Base-by-base conservation (phyloP, 1,140 invertebrate genomes). In the Papilio dardanus region DNA sequence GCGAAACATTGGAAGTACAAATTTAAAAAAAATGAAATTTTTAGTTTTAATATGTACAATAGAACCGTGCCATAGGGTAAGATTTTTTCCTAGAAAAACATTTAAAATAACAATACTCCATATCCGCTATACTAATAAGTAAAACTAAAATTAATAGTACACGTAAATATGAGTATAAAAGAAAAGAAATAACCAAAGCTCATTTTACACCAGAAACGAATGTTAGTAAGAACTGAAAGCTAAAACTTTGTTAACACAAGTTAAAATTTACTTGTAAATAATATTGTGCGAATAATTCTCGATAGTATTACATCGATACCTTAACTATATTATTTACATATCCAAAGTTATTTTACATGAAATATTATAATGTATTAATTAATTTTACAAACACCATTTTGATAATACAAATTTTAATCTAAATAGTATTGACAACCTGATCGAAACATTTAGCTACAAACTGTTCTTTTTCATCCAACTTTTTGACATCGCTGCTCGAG, bases 381-480 rank as follows among this genome's bases (percentile, higher is more conserved):
- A 42, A 42, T 16, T 21, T 69, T 69, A 74, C 28, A 69, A 71
- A 73, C 46, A 74, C 71, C 66, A 73, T 10, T 76, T 46, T 66
- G n/a, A 40, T 35, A 40, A 58, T 58, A 62, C 71, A 71, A 54
- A 86, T 90, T 93, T 58, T 92, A 81, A 28, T 71, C 46, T 73
- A 73, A 73, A 73, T 73, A 50, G 93, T 94, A 77, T 94, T 94
- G 33, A 94, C 92, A 65, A 94, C 92, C 87, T 94, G 92, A 75
- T 93, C 91, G 77, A 94, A 94, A 80, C 93, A 94, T 78, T 93
- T 94, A 0, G 93, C 92, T 16, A 94, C 91, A 81, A 94, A 94
- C 74, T 93, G 93, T 86, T 94, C 93, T 76, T 90, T 93, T 8
- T 94, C 92, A 74, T 93, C 92, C 62, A 94, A 80, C 76, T 93